Conservation (phyloP, 2,888 invertebrate species). For the Aplocera efformata region DNA sequence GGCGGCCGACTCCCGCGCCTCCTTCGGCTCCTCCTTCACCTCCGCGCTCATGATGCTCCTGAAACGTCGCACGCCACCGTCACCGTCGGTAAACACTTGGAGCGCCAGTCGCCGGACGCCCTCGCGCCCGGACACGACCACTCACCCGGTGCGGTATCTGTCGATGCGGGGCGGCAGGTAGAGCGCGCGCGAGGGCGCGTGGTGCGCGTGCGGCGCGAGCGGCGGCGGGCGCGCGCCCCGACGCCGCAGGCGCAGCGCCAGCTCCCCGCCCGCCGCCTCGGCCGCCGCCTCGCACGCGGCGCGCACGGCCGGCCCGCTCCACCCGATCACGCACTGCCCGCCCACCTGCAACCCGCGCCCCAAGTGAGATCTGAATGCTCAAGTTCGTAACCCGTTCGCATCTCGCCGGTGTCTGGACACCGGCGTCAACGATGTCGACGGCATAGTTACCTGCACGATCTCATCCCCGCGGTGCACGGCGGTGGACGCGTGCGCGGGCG, state of each 20-base stretch:
- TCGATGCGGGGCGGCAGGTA: constrained; percentile 40
- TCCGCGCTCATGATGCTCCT: constrained; percentile 13
- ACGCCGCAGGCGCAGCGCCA: constrained; percentile 37
- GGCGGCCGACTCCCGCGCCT: constrained; percentile 19
- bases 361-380: constrained; percentile 88
- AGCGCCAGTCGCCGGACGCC: constrained; percentile 5
- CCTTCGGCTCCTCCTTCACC: constrained; percentile 8
- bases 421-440: no score
- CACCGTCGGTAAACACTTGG: no score
- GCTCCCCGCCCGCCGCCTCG: constrained; percentile 16
- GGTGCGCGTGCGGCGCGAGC: constrained; percentile 77
- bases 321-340: constrained; percentile 57
- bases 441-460: constrained; percentile 78
- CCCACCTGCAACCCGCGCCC: constrained; percentile 42
- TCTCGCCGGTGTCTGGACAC: no score
- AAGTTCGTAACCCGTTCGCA: no score
- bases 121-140: neutral
- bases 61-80: no score
- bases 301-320: constrained; percentile 44
- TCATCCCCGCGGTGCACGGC: constrained; percentile 98
- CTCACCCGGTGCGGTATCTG: neutral
- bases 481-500: constrained; percentile 94
- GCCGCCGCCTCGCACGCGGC: constrained; percentile 33
- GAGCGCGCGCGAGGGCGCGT: constrained; percentile 53
- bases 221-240: constrained; percentile 39